Conservation (phyloP, 2,113 vertebrate species). For the Nymphicus hollandicus region DNA sequence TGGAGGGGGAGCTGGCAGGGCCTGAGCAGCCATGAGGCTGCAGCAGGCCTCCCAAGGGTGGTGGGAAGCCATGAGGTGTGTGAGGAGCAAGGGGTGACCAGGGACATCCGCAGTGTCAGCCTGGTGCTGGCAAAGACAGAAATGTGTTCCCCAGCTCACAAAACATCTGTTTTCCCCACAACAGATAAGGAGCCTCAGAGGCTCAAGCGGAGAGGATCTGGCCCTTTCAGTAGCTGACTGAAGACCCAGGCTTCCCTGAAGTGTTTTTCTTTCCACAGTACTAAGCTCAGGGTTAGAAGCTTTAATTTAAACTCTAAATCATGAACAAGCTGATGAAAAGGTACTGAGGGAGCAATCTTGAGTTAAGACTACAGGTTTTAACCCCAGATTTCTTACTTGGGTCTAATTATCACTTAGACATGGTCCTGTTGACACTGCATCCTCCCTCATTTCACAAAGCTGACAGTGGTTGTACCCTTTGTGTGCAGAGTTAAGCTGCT, state of each 20-base stretch:
- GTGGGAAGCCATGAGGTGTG: rapidly evolving
- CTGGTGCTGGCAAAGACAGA: rapidly evolving
- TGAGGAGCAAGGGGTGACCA: rapidly evolving
- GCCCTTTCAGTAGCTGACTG: not conserved
- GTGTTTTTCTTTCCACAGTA: not conserved
- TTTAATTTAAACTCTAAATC: not conserved
- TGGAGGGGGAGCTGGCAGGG: rapidly evolving
- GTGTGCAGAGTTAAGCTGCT: not conserved
- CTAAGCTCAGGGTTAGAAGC: not conserved
- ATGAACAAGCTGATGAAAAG: not conserved
- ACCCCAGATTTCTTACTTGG: not conserved
- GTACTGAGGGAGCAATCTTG: not conserved
- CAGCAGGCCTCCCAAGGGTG: rapidly evolving
- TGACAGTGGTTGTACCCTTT: not conserved
- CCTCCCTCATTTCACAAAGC: not conserved
- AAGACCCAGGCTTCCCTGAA: not conserved
- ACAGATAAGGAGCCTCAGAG: not conserved
- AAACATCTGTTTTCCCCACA: not conserved
- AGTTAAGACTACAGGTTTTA: not conserved
- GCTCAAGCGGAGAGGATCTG: not conserved
- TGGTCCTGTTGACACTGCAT: not conserved
- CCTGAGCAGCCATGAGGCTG: not conserved
- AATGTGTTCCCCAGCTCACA: not conserved
- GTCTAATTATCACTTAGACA: rapidly evolving
- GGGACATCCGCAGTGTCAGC: rapidly evolving